Evolutionary conservation across 2,113 vertebrate species (phyloP), one percentile per base, ranked within the genome.

Genomic region (Mesitornis unicolor): DNA sequence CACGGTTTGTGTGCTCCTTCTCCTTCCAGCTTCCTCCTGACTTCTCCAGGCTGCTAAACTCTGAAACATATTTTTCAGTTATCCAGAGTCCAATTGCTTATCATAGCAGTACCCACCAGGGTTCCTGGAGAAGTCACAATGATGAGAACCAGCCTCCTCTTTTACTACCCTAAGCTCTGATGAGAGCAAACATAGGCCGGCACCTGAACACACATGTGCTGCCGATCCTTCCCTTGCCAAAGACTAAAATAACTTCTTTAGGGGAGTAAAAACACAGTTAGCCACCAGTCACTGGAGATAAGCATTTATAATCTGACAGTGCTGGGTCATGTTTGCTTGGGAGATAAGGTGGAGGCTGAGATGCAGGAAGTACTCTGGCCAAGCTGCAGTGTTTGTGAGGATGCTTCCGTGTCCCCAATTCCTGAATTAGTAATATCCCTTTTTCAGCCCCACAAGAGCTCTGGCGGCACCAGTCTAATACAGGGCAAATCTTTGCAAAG

Each of bases 261-360:
- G 76, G 43, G 87, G 80, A 86, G 63, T 42, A 75, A 93, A 94
- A 95, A 59, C 90, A 87, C 33, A 10, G 70, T 78, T 76, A 94
- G 79, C 87, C 75, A 76, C 78, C 82, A 45, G 85, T 42, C 56
- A 38, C 68, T 90, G 64, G 18, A 95, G 96, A 97, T 97, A 97
- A 96, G 86, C 42, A 20, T 82, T 90, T 92, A 73, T 54, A 86
- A 95, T 92, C 93, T 92, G 94, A 38, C 80, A 64, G 89, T 47
- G 64, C 89, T 87, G 64, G 94, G 96, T 90, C 89, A 43, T 95
- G 94, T 95, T 95, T 97, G 89, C 47, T 74, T 50, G 73, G 56
- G 76, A 96, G 96, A 97, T 97, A 97, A 97, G 56, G 11, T 75
- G 60, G 83, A 90, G 51, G 84, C 76, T 68, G 84, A 90, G 83